Percentiles rank a stretch among this genome's conserved stretches.
Evolutionary conservation across 1,140 invertebrate species (phyloP).

Genomic region (Dryas iulia): DNA sequence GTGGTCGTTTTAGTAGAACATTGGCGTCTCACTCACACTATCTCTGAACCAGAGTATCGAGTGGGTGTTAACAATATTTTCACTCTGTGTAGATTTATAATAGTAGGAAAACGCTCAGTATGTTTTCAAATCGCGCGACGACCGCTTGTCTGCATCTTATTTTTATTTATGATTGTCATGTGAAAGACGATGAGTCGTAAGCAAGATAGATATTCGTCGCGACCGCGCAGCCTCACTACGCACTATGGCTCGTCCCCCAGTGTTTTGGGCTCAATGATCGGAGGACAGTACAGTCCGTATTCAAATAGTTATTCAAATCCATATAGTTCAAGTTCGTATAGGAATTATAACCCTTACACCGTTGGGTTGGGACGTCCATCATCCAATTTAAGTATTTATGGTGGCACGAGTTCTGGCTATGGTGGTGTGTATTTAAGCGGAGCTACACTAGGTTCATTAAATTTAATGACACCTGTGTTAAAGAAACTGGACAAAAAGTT

Average conservation of each 20-base stretch:
- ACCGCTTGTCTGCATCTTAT: constrained; percentile 43
- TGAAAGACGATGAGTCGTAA: constrained; percentile 69
- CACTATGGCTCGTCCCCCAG: constrained; percentile 70
- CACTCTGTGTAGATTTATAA: constrained; percentile 60
- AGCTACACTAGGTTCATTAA: constrained; percentile 73
- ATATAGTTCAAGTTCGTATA: constrained; percentile 62
- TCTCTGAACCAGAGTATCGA: constrained; percentile 45
- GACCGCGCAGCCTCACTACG: constrained; percentile 60
- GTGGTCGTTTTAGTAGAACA: constrained; percentile 50
- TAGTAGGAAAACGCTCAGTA: constrained; percentile 63
- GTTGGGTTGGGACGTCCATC: constrained; percentile 59
- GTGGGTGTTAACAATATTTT: constrained; percentile 69
- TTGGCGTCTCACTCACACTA: constrained; percentile 52
- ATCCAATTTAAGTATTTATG: constrained; percentile 78
- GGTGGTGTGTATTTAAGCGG: constrained; percentile 82
- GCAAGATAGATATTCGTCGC: constrained; percentile 64
- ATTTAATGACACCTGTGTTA: constrained; percentile 78
- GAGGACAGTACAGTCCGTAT: constrained; percentile 61
- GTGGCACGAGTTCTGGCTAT: constrained; percentile 83
- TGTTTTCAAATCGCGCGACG: constrained; percentile 58
- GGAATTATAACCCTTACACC: constrained; percentile 78
- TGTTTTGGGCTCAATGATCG: constrained; percentile 59
- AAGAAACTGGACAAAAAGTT: constrained; percentile 78
- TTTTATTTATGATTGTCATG: constrained; percentile 44
- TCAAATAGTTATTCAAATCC: constrained; percentile 59